These are phyloP conservation scores for Criorhina ranunculi DNA, from an alignment of 2,888 invertebrate genomes.

Conservation along the genomic window DNA sequence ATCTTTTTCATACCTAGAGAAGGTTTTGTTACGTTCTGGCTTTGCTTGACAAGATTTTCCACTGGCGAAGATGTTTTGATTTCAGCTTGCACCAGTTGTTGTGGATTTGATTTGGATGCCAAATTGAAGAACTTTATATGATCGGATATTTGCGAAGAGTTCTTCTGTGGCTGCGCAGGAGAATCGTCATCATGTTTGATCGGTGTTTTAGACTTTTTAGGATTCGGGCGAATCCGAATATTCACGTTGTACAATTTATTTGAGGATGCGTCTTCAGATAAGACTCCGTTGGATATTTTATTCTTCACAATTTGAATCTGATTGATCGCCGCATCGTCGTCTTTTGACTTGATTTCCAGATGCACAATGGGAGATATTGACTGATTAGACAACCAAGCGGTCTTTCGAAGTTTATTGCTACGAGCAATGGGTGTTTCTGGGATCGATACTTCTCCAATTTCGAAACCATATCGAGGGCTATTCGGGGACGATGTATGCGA, in stretches of 20 bases:
- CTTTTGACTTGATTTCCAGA: conserved; percentile 53
- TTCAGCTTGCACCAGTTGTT: not conserved
- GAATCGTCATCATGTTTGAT: conserved; percentile 21
- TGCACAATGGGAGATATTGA: conserved; percentile 71
- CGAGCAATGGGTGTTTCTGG: conserved; percentile 86
- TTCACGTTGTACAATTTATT: conserved; percentile 66
- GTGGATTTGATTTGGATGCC: conserved; percentile 40
- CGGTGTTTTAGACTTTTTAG: conserved; percentile 32
- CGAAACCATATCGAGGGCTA: conserved; percentile 68
- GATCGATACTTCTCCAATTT: conserved; percentile 79
- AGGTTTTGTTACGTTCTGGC: conserved; percentile 41
- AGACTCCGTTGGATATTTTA: conserved; percentile 10
- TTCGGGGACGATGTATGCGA: conserved; percentile 62
- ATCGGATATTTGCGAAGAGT: conserved; percentile 59
- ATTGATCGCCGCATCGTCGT: conserved; percentile 39
- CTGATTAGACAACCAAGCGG: conserved; percentile 85
- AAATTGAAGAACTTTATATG: conserved; percentile 70
- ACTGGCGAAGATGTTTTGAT: conserved; percentile 35
- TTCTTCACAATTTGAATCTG: conserved; percentile 47
- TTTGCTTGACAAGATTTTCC: conserved; percentile 40
- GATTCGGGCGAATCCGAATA: conserved; percentile 65
- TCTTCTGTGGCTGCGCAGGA: conserved; percentile 6
- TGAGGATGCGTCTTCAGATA: conserved; percentile 17
- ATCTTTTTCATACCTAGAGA: conserved; percentile 16
- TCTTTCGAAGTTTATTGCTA: conserved; percentile 86